Evolutionary conservation across 1,140 invertebrate species (phyloP).

Genomic region (Cyrtorhinus lividipennis): DNA sequence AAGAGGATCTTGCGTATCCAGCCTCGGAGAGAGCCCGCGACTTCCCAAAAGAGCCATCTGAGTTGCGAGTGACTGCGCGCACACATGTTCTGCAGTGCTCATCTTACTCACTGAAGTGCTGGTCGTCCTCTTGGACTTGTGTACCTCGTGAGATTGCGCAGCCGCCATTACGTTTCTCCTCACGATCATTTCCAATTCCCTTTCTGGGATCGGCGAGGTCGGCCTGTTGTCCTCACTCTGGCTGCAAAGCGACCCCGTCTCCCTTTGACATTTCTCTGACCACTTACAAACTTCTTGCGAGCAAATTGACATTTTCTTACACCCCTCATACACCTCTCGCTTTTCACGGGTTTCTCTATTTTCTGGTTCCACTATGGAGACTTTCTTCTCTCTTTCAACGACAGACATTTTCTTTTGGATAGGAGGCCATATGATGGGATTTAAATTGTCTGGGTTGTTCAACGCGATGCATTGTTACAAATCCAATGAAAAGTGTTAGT

Average conservation of each 20-base stretch:
- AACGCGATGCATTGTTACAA: constrained; percentile 6
- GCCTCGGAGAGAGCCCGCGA: background rate
- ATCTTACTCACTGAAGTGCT: background rate
- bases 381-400: constrained; percentile 3
- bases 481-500: background rate
- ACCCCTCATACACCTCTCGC: background rate
- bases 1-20: constrained; percentile 14
- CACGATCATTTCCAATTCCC: background rate
- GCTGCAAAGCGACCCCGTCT: background rate
- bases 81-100: background rate
- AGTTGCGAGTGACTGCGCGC: background rate
- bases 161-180: background rate
- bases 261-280: constrained; percentile 13
- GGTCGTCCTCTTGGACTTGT: background rate
- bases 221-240: constrained; percentile 11
- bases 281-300: constrained; percentile 22
- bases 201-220: constrained; percentile 18
- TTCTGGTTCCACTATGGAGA: background rate
- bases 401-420: background rate
- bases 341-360: background rate
- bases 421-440: constrained; percentile 17
- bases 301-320: constrained; percentile 25
- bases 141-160: background rate
- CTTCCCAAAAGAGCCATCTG: background rate
- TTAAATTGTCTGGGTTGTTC: background rate